Percentiles rank a stretch among this genome's conserved stretches.
Evolutionary conservation across 2,797 vertebrate genomes (phyloP).

Genomic region (Zenarchopterus dispar): DNA sequence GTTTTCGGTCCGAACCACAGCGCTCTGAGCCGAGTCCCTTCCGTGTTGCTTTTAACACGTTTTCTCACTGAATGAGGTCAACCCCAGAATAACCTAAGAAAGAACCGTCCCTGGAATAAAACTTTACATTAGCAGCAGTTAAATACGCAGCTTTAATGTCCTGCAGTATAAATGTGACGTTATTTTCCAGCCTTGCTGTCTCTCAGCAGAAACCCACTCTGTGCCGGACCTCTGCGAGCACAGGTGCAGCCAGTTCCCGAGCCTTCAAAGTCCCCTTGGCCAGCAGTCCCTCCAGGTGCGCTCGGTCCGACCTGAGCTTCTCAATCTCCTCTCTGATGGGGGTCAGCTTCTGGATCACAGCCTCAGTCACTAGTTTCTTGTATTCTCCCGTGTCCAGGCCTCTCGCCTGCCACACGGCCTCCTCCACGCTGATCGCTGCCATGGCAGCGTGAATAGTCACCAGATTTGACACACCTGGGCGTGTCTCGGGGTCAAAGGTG

Average conservation of each 20-base stretch:
- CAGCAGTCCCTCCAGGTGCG: conserved; percentile 85
- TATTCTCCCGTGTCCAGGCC: conserved; percentile 90
- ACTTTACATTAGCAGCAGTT: neutral
- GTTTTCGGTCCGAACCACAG: neutral
- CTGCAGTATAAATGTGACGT: neutral
- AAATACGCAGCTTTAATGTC: neutral
- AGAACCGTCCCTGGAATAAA: conserved; percentile 19
- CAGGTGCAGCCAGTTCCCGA: conserved; percentile 84
- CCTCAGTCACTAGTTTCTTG: conserved; percentile 88
- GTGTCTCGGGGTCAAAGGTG: conserved; percentile 87
- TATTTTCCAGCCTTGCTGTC: neutral
- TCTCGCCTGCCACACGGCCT: conserved; percentile 79
- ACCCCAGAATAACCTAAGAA: neutral
- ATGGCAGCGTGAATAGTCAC: conserved; percentile 89
- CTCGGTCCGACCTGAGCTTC: conserved; percentile 83
- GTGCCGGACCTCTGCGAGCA: conserved; percentile 85
- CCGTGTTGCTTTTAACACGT: neutral
- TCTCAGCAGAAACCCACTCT: conserved; percentile 88
- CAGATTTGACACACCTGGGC: conserved; percentile 92
- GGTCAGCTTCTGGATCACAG: conserved; percentile 86
- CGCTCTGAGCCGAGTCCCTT: neutral
- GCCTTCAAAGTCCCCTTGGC: conserved; percentile 82
- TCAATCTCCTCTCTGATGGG: conserved; percentile 88
- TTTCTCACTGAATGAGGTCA: neutral
- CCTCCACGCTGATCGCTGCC: conserved; percentile 76